Conservation (phyloP, 2,113 vertebrate species). For the Numenius arquata region DNA sequence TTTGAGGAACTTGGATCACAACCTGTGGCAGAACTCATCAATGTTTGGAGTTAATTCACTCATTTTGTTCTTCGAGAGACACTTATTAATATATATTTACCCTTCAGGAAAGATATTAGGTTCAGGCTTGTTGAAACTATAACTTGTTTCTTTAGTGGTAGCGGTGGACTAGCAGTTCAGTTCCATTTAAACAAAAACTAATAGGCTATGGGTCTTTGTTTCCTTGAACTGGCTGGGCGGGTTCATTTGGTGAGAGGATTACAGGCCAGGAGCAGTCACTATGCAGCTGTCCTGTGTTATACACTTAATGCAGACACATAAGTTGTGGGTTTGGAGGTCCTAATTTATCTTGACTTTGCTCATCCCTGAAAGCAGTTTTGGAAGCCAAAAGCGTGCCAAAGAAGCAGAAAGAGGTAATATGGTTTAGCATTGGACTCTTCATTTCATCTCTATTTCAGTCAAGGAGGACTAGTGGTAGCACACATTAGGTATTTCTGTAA, state of each 20-base stretch:
- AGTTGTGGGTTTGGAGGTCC: background rate
- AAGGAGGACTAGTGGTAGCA: background rate
- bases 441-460: background rate
- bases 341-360: background rate
- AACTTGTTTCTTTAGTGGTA: background rate
- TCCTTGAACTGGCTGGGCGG: background rate
- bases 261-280: background rate
- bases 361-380: background rate
- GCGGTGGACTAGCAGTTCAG: background rate
- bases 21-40: background rate
- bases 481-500: background rate
- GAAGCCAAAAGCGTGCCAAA: background rate
- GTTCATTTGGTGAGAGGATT: background rate
- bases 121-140: background rate
- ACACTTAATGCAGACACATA: background rate
- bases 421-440: background rate
- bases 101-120: background rate
- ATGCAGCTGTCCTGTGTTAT: rapidly evolving
- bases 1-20: background rate
- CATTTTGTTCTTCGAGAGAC: background rate
- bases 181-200: background rate
- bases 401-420: background rate
- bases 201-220: background rate
- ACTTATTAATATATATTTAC: background rate
- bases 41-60: background rate